Evolutionary conservation across 2,113 vertebrate species (phyloP).

Genomic region (Antechinus flavipes): DNA sequence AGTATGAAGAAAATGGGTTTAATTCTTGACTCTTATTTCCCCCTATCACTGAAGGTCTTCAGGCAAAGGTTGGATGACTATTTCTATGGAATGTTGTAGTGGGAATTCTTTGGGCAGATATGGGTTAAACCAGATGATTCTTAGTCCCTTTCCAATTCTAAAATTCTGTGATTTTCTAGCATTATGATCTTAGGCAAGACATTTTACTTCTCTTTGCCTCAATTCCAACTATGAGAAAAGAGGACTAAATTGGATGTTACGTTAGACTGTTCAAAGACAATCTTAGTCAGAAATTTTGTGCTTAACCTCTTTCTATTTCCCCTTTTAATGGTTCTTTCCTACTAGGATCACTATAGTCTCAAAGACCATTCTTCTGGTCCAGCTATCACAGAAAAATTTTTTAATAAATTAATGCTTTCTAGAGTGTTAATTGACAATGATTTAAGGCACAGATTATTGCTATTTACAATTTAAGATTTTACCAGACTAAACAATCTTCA

Average conservation of each 20-base stretch:
- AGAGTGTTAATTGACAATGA: background rate
- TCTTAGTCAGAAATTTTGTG: background rate
- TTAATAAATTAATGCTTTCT: background rate
- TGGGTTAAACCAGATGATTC: background rate
- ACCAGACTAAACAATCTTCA: conserved; percentile 10
- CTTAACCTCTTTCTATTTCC: background rate
- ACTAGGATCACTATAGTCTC: background rate
- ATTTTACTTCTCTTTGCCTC: background rate
- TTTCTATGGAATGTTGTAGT: background rate
- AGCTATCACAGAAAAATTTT: background rate
- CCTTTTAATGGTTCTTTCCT: background rate
- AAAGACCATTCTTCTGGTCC: background rate
- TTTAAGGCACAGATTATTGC: background rate
- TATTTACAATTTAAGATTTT: background rate
- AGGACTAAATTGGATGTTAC: background rate
- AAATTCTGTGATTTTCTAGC: background rate
- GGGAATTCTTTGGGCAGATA: background rate
- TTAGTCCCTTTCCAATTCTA: background rate
- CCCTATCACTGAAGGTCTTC: background rate
- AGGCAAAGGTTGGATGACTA: background rate
- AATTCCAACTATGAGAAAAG: background rate
- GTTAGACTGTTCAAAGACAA: background rate
- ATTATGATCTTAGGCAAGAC: background rate
- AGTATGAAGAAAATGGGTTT: background rate
- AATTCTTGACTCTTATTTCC: background rate